Evolutionary conservation across 2,113 vertebrate genomes (phyloP), one percentile per base, ranked within the genome.

Genomic region (Asarcornis scutulata): DNA sequence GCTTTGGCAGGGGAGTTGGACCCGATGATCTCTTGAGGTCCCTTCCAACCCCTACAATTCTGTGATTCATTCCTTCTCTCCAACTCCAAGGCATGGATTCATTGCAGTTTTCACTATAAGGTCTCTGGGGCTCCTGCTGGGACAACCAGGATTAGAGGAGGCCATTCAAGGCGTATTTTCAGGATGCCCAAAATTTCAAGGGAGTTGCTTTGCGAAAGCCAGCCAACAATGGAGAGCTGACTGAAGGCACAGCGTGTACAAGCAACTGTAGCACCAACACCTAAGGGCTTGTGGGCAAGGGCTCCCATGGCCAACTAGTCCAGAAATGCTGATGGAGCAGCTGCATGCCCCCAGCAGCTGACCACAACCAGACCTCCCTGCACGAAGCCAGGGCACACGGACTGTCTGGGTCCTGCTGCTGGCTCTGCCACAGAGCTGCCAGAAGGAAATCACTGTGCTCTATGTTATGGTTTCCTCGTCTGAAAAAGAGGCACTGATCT

Each of bases 11-110:
- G 40, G 40, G 40, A 40, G 40, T 40, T 40, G 40, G 40, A 40
- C 40, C 40, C 44, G 44, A 44, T 44, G 44, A 8, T 44, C 44
- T 44, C 44, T 44, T 44, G 17, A 44, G 44, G 44, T 44, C 44
- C 17, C 44, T 44, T 44, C 44, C 44, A 8, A 44, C 44, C 44
- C 44, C 44, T 44, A 44, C 44, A 44, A 44, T 44, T 44, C 44
- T 44, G 44, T 44, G 44, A 44, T 44, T 44, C 17, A 10, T 34
- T 71, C 56, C 36, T 78, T 17, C 68, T 63, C 60, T 48, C 22
- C 42, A 60, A 2, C 32, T 26, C 8, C 1, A 2, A 1, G 77
- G 48, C 15, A 52, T 0, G 7, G 17, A 21, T 36, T 76, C 23
- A 27, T 4, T 31, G 62, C 12, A n/a, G 82, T 18, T 92, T 64